Conservation (phyloP, 30 jellyfish, hydroid and myxozoan genomes). For the Aurelia sp. region DNA sequence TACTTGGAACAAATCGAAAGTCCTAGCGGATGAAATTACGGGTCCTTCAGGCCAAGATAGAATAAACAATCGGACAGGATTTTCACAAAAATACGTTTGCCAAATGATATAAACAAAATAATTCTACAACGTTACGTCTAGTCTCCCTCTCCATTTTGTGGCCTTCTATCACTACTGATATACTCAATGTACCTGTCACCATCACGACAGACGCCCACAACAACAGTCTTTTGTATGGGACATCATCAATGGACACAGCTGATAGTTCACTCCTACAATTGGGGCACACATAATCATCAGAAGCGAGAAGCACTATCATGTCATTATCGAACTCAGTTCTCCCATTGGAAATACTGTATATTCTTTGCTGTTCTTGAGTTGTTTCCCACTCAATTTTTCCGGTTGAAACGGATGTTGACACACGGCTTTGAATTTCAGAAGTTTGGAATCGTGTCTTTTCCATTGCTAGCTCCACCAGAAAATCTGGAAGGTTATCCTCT, state of each 20-base stretch:
- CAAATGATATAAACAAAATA: too few relatives aligned
- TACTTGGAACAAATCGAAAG: too few relatives aligned
- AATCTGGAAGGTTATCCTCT: slow-evolving; percentile 7
- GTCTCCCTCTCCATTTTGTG: too few relatives aligned
- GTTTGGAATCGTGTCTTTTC: background rate
- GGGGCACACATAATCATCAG: slow-evolving; percentile 1
- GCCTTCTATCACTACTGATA: too few relatives aligned
- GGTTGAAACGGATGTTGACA: background rate
- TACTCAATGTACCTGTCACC: slow-evolving; percentile 2
- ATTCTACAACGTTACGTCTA: too few relatives aligned
- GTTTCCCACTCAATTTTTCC: slow-evolving; percentile 3
- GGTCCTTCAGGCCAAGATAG: too few relatives aligned
- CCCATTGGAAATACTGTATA: background rate
- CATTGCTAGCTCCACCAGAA: background rate
- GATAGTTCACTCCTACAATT: background rate
- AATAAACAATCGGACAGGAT: too few relatives aligned
- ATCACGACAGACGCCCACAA: slow-evolving; percentile 1
- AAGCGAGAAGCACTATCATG: background rate
- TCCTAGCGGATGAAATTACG: too few relatives aligned
- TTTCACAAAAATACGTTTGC: too few relatives aligned
- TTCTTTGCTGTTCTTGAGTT: slow-evolving; percentile 9
- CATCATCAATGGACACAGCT: background rate
- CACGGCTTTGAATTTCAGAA: background rate
- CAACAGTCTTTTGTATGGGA: background rate
- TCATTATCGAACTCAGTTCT: background rate